phyloP scores from a whole-genome alignment of 2,797 vertebrate genomes.

The Hyperoplus lanceolatus region DNA sequence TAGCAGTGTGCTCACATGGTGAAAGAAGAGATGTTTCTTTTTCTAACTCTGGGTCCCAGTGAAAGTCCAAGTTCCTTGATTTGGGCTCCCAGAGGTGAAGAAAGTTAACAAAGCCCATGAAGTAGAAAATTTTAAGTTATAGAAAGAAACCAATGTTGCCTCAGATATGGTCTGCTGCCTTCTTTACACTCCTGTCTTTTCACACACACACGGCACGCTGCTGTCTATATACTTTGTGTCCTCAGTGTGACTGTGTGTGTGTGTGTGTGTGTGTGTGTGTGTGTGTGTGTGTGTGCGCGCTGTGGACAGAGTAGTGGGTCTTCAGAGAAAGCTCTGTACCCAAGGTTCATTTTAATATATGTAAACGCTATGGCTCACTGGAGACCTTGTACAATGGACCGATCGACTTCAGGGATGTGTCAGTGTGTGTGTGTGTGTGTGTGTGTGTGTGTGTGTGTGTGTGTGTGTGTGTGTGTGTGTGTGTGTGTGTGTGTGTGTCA shows the following conservation, averaged over 20 bases:
- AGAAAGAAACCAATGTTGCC: slow-evolving; percentile 59
- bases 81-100: slow-evolving; percentile 39
- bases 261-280: slow-evolving; percentile 17
- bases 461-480: slow-evolving; percentile 36
- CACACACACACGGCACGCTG: slow-evolving; percentile 48
- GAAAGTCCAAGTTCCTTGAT: slow-evolving; percentile 40
- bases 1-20: background rate
- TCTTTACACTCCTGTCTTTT: slow-evolving; percentile 68
- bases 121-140: slow-evolving; percentile 68
- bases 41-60: slow-evolving; percentile 15
- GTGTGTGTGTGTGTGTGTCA: slow-evolving; percentile 39
- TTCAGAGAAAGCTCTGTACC: slow-evolving; percentile 69
- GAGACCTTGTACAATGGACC: slow-evolving; percentile 82
- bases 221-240: slow-evolving; percentile 43
- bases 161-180: slow-evolving; percentile 75
- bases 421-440: slow-evolving; percentile 60
- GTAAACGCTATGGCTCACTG: slow-evolving; percentile 86
- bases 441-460: slow-evolving; percentile 38
- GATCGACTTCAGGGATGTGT: slow-evolving; percentile 85
- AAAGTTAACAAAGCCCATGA: slow-evolving; percentile 63
- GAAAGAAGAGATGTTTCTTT: slow-evolving; percentile 34
- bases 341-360: slow-evolving; percentile 87
- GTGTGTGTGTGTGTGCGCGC: slow-evolving; percentile 8
- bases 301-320: slow-evolving; percentile 60
- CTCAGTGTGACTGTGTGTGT: slow-evolving; percentile 25